Evolutionary conservation across 2,888 invertebrate genomes (phyloP), one percentile per base, ranked within the genome.

Genomic region (Drosophila anomelani): DNA sequence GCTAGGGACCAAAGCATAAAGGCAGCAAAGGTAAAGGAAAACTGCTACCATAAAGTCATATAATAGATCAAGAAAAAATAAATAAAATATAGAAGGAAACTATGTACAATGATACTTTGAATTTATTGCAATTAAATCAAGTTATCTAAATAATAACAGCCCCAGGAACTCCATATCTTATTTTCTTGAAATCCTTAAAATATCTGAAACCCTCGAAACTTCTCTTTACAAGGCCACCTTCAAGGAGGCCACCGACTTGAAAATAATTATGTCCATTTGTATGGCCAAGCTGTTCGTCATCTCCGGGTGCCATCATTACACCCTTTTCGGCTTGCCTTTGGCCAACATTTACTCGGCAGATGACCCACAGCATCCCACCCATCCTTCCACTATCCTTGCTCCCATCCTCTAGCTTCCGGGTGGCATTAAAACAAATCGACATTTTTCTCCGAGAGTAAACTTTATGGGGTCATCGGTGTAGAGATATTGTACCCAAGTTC

Each of bases 401-500:
- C n/a, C 47, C n/a, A 29, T 32, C 13, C 32, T 1, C 38, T 64
- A 51, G 63, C 67, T 59, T 62, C 66, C 58, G 56, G 59, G 51
- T 59, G 73, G 81, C 76, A 75, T 73, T 73, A 76, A 75, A 72
- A 76, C 89, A 77, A 84, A 79, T 86, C 79, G 66, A 72, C 77
- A 84, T 81, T 86, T 83, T 75, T 85, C 80, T 79, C 81, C 85
- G 75, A 72, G 89, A 85, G 88, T 88, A 80, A 89, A 82, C 85
- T 85, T 85, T 89, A 85, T 89, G 88, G 89, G 88, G 85, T 80
- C 89, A 89, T 88, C 82, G 88, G 78, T 77, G 75, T 51, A 10
- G 78, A 23, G 80, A 84, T 84, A 86, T 77, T 84, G 80, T 84
- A 73, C 57, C 75, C 47, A 39, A 54, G 72, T 51, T 49, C 63